phyloP scores from a whole-genome alignment of 2,888 invertebrate genomes.

The Deroplatys truncata region DNA sequence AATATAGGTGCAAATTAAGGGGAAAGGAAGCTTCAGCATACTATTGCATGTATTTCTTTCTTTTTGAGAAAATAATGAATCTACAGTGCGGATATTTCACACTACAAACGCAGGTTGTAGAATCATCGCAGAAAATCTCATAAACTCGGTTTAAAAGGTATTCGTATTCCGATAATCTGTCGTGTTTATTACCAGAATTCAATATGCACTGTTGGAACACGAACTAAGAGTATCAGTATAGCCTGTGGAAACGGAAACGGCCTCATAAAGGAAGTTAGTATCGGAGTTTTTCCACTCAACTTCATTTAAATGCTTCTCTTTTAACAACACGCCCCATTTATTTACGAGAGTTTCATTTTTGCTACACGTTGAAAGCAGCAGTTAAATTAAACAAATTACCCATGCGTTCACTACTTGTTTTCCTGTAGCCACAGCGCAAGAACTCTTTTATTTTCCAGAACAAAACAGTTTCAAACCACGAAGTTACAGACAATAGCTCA shows the following conservation, averaged over 20 bases:
- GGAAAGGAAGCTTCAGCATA: no score
- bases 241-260: background rate
- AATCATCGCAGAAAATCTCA: no score
- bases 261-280: background rate
- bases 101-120: no score
- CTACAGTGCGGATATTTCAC: no score
- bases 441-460: background rate
- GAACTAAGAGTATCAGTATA: background rate
- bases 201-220: background rate
- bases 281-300: background rate
- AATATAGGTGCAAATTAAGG: no score
- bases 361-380: background rate
- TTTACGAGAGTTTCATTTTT: background rate
- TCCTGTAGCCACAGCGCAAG: background rate
- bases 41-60: no score
- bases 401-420: background rate
- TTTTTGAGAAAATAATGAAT: no score
- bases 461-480: background rate
- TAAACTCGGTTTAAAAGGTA: no score
- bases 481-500: background rate
- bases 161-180: background rate
- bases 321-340: background rate
- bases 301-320: background rate
- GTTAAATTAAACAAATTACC: background rate
- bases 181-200: background rate